Evolutionary conservation across 2,113 vertebrate species (phyloP).

Genomic region (Stictonetta naevosa): DNA sequence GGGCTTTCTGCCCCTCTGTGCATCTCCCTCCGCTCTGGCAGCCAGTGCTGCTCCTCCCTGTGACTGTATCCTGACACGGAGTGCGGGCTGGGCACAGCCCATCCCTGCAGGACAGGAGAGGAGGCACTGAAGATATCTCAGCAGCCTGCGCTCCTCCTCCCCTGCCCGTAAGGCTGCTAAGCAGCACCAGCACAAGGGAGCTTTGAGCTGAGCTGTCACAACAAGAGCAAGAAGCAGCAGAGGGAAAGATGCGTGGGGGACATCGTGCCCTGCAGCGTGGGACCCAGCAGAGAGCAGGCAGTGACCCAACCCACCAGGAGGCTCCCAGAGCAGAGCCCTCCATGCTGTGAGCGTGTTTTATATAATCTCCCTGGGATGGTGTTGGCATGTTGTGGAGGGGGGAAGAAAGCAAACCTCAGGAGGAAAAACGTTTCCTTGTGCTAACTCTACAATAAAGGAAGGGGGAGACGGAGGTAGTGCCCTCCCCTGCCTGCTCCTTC

Average conservation of each 20-base stretch:
- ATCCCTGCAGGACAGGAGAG: background rate
- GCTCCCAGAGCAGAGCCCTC: background rate
- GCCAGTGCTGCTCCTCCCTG: background rate
- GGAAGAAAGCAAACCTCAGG: background rate
- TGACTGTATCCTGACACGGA: background rate
- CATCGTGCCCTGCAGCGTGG: accelerated
- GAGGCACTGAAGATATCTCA: background rate
- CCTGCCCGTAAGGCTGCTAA: background rate
- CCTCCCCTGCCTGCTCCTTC: background rate
- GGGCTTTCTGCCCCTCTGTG: background rate
- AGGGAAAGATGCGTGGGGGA: background rate
- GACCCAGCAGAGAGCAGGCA: background rate
- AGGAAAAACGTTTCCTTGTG: background rate
- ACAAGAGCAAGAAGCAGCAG: background rate
- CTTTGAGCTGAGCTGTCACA: background rate
- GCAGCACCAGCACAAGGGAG: background rate
- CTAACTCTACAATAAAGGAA: background rate
- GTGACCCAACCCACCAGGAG: background rate
- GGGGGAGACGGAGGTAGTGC: background rate
- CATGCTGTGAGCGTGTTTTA: background rate
- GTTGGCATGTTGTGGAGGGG: background rate
- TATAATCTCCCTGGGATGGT: background rate
- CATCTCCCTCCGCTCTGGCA: background rate
- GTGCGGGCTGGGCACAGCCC: background rate
- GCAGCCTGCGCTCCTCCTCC: background rate